Conservation (phyloP, 2,113 vertebrate genomes). For the Ginglymostoma cirratum region DNA sequence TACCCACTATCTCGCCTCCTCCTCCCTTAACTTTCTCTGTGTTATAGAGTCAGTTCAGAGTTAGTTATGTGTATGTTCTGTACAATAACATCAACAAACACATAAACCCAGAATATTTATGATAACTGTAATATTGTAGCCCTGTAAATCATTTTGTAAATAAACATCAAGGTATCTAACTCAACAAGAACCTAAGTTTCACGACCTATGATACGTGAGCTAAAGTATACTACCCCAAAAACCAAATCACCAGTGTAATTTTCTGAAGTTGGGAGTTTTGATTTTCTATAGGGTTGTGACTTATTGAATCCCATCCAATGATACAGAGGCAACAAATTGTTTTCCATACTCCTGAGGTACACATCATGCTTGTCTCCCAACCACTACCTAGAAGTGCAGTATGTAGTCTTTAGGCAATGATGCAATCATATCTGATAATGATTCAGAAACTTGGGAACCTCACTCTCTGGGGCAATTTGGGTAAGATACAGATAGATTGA, state of each 20-base stretch:
- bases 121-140: no score
- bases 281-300: not conserved
- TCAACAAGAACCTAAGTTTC: no score
- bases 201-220: no score
- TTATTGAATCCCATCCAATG: not conserved
- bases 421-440: not conserved
- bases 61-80: no score
- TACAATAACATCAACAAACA: no score
- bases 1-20: no score
- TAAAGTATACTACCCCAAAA: no score
- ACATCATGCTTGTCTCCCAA: not conserved
- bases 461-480: not conserved
- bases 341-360: not conserved
- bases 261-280: not conserved
- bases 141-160: no score
- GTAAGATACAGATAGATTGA: not conserved
- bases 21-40: no score
- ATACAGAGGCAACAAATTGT: not conserved
- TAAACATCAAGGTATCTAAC: no score
- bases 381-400: not conserved
- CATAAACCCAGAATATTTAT: no score
- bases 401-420: not conserved
- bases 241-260: not conserved
- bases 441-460: not conserved
- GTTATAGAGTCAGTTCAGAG: no score